phyloP scores from a whole-genome alignment of 2,113 vertebrate species.

The Regulus satrapa region DNA sequence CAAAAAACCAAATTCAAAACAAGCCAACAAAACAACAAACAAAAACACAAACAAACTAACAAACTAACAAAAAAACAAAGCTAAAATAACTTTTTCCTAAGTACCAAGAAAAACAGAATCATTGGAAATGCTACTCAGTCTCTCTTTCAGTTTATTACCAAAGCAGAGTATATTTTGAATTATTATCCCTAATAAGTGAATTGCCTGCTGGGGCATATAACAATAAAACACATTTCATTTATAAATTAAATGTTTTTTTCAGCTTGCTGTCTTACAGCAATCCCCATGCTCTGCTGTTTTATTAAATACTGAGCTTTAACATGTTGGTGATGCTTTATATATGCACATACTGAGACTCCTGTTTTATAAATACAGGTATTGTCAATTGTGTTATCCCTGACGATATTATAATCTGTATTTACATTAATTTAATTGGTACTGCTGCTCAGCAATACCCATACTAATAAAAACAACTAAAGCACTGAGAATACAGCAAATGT shows the following conservation, averaged over 20 bases:
- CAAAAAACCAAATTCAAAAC: background rate
- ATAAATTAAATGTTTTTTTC: slow-evolving; percentile 26
- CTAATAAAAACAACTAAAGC: slow-evolving; percentile 20
- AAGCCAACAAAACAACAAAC: background rate
- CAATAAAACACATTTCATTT: slow-evolving; percentile 33
- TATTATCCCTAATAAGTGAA: slow-evolving; percentile 39
- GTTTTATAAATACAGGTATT: slow-evolving; percentile 24
- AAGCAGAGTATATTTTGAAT: slow-evolving; percentile 37
- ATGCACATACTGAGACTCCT: background rate
- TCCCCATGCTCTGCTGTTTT: background rate
- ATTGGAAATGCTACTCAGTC: background rate
- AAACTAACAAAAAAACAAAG: background rate
- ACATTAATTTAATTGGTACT: slow-evolving; percentile 15
- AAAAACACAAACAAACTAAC: background rate
- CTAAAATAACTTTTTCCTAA: slow-evolving; percentile 12
- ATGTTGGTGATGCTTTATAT: slow-evolving; percentile 15
- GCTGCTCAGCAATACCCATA: background rate
- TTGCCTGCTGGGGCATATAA: slow-evolving; percentile 44
- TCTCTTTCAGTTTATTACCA: slow-evolving; percentile 8
- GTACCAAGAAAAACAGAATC: background rate
- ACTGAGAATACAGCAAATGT: background rate
- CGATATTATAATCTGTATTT: slow-evolving; percentile 55
- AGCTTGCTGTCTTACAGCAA: slow-evolving; percentile 32
- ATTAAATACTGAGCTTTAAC: slow-evolving; percentile 21
- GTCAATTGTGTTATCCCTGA: slow-evolving; percentile 36